phyloP scores from a whole-genome alignment of 2,113 vertebrate genomes.

The Lamprotornis superbus region DNA sequence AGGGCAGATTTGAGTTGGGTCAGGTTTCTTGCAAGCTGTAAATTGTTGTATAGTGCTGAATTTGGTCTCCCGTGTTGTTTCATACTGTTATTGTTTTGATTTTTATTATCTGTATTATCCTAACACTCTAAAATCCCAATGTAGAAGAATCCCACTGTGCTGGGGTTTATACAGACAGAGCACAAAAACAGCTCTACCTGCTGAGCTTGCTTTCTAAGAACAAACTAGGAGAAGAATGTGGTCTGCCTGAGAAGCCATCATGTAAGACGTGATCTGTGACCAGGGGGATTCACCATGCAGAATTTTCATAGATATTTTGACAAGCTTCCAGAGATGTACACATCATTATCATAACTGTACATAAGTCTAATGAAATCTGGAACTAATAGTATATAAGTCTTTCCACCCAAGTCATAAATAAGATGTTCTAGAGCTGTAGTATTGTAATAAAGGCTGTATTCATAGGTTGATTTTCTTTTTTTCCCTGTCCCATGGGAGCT shows the following conservation, averaged over 20 bases:
- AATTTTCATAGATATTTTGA: slow-evolving; percentile 24
- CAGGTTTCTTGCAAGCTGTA: neutral
- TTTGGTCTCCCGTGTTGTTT: neutral
- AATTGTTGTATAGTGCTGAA: neutral
- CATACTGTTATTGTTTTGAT: slow-evolving; percentile 2
- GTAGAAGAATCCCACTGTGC: neutral
- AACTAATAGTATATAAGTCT: slow-evolving; percentile 36
- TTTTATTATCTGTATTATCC: slow-evolving; percentile 26
- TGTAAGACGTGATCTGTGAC: neutral
- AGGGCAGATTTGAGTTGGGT: slow-evolving; percentile 5
- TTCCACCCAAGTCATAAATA: slow-evolving; percentile 26
- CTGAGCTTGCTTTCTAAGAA: neutral
- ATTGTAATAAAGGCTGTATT: slow-evolving; percentile 32
- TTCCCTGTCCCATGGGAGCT: neutral
- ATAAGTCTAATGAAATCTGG: slow-evolving; percentile 41
- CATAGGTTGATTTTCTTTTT: neutral
- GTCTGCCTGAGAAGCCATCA: neutral
- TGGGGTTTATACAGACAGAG: neutral
- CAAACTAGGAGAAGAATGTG: neutral
- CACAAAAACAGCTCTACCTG: neutral
- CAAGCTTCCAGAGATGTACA: slow-evolving; percentile 8
- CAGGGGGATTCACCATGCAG: neutral
- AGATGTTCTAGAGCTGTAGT: slow-evolving; percentile 21
- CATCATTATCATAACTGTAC: slow-evolving; percentile 27
- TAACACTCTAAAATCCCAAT: neutral